Base-by-base conservation (phyloP, 2,797 vertebrate species). In the Meriones psammophilus region DNA sequence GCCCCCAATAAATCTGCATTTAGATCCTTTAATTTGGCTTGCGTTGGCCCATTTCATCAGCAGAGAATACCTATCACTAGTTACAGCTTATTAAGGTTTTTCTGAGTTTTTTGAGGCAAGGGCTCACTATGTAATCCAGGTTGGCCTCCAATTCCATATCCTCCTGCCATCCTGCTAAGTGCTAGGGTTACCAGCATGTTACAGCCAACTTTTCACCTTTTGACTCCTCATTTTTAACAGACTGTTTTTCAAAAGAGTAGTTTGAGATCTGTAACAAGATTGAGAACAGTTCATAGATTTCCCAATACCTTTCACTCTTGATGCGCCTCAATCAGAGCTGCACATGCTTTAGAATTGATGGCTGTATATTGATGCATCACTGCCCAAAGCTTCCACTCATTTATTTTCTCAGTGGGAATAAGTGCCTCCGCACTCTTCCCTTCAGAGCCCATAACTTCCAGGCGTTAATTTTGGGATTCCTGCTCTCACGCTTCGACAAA, bases 371-470 rank as follows among this genome's bases (percentile, higher is more conserved):
- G 66, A 36, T 1, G 18, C 68, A 33, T 73, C 42, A 3, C 36
- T 22, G 76, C 68, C 56, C 56, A 39, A 13, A 58, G 83, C 36
- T 36, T 76, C 30, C 3, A 0, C 15, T 58, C 85, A 36, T 74
- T 73, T 66, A 20, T 15, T 50, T 95, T 88, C 84, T 18, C 79
- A 91, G n/a, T 87, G 69, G 50, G 10, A 79, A 3, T 28, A 69
- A 2, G 56, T 86, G 80, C 50, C 46, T 92, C 74, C 83, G 46
- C 62, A 68, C 88, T 71, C 68, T 71, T 2, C 87, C 88, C 10
- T 91, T 92, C 79, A 58, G 71, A n/a, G 20, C 76, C 60, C 10
- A 88, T 80, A 71, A 60, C 74, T 81, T 81, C 84, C 39, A 58
- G 17, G n/a, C 18, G 10, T 79, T 76, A 78, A 84, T n/a, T 36